A percentile compares a stretch with the other conserved stretches of the same genome.
phyloP scores from a whole-genome alignment of 2,888 invertebrate species.

The Cabera pusaria region DNA sequence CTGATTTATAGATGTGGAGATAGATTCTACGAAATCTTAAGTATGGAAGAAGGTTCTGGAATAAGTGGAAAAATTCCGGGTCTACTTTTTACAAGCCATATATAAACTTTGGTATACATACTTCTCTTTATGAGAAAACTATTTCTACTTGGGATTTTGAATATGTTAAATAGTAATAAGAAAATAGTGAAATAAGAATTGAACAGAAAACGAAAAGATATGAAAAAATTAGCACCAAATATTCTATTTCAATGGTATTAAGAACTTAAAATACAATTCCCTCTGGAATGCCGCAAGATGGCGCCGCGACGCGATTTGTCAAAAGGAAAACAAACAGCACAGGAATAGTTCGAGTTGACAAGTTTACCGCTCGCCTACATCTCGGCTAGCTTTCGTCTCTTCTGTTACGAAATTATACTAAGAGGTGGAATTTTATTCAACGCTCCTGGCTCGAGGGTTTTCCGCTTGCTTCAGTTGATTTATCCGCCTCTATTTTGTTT shows the following conservation, averaged over 20 bases:
- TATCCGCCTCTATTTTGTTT: conserved; percentile 29
- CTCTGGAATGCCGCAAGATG: conserved; percentile 61
- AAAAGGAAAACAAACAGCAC: conserved; percentile 77
- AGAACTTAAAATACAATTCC: conserved; percentile 32
- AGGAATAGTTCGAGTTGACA: conserved; percentile 79
- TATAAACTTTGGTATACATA: too few relatives aligned
- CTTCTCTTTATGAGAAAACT: too few relatives aligned
- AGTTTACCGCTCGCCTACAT: conserved; percentile 64
- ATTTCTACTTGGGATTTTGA: too few relatives aligned
- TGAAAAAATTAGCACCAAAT: too few relatives aligned
- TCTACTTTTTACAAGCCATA: too few relatives aligned
- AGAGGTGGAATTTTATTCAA: conserved; percentile 56
- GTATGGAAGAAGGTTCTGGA: too few relatives aligned
- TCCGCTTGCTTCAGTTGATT: conserved; percentile 44
- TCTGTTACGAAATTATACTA: conserved; percentile 56
- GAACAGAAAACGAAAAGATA: too few relatives aligned
- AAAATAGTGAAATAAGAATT: too few relatives aligned
- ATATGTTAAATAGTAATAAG: too few relatives aligned
- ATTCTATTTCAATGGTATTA: conserved; percentile 20
- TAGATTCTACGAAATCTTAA: conserved; percentile 8
- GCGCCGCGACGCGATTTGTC: conserved; percentile 74
- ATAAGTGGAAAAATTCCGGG: too few relatives aligned
- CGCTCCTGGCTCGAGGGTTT: conserved; percentile 38
- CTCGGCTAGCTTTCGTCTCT: conserved; percentile 31
- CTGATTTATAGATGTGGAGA: conserved; percentile 7